phyloP scores from a whole-genome alignment of 2,113 vertebrate genomes.

The Dunckerocampus dactyliophorus region DNA sequence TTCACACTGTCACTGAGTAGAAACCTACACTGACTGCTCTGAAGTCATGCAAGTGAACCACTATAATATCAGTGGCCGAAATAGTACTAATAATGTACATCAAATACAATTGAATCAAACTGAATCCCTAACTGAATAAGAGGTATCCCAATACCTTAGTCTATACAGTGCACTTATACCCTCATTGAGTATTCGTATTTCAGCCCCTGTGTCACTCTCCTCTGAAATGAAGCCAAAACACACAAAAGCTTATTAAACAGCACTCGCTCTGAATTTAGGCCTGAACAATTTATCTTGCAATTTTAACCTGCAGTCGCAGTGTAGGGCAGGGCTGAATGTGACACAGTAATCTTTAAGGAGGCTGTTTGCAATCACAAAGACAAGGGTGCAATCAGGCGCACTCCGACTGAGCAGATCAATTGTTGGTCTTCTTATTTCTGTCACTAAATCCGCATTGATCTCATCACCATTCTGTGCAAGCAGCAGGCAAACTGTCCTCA shows the following conservation, averaged over 20 bases:
- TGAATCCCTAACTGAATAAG: no score
- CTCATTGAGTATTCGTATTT: neutral
- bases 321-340: slow-evolving; percentile 25
- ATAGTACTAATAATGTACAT: no score
- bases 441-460: slow-evolving; percentile 66
- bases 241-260: slow-evolving; percentile 61
- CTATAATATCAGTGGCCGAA: no score
- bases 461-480: slow-evolving; percentile 37
- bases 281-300: slow-evolving; percentile 61
- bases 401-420: slow-evolving; percentile 68
- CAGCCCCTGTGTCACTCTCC: slow-evolving; percentile 33
- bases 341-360: slow-evolving; percentile 63
- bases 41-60: no score
- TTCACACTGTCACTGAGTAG: no score
- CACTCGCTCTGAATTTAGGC: slow-evolving; percentile 54
- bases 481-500: slow-evolving; percentile 24
- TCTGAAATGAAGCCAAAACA: slow-evolving; percentile 23
- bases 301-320: slow-evolving; percentile 58
- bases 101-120: no score
- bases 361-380: slow-evolving; percentile 74
- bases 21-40: no score
- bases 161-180: neutral
- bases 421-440: slow-evolving; percentile 42
- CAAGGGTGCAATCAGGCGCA: slow-evolving; percentile 64
- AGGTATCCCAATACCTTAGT: no score